Evolutionary conservation across 2,113 vertebrate species (phyloP).

Genomic region (Zapus hudsonius): DNA sequence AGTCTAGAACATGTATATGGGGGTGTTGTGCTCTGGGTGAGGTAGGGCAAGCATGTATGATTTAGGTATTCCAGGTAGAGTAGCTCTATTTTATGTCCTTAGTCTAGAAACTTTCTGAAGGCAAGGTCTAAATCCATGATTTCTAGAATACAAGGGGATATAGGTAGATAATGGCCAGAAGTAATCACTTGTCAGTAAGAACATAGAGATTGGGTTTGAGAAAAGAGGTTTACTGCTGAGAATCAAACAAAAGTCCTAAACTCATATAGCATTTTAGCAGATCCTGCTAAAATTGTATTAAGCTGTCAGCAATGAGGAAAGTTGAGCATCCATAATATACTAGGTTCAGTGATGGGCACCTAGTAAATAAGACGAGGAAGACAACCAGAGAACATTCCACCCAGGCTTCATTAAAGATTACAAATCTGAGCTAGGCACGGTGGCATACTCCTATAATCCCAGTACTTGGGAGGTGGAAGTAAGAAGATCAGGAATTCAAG

Average conservation of each 20-base stretch:
- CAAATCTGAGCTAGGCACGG: neutral
- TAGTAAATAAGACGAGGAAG: neutral
- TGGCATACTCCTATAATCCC: neutral
- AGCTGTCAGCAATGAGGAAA: constrained; percentile 21
- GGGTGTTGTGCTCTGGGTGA: neutral
- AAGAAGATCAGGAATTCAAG: neutral
- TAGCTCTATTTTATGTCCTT: neutral
- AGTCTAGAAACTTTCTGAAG: constrained; percentile 21
- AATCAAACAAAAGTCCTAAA: neutral
- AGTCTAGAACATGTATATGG: neutral
- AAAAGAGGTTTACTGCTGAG: neutral
- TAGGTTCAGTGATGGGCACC: neutral
- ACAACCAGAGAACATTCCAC: neutral
- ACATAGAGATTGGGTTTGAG: neutral
- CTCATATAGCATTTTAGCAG: neutral
- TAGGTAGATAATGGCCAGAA: neutral
- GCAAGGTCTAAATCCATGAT: constrained; percentile 2
- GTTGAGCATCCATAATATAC: neutral
- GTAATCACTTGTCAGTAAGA: constrained; percentile 29
- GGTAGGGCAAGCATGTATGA: neutral
- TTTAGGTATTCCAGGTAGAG: constrained; percentile 4
- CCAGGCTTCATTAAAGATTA: constrained; percentile 59
- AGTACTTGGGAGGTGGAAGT: neutral
- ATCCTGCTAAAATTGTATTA: neutral
- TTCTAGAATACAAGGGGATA: constrained; percentile 1